phyloP scores from a whole-genome alignment of 2,888 invertebrate genomes.

The Phania funesta region DNA sequence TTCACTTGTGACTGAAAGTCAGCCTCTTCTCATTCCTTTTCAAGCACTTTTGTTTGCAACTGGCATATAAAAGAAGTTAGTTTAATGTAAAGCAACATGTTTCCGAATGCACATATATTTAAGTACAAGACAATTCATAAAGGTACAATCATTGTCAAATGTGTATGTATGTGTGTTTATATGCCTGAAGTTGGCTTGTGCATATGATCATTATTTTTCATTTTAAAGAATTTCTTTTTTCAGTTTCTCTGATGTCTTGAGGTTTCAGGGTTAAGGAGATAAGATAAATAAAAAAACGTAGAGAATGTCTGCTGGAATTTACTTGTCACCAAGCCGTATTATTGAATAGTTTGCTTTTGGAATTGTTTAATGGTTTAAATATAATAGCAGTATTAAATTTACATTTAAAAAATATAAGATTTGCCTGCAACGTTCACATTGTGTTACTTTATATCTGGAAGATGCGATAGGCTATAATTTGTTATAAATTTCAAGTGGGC shows the following conservation, averaged over 20 bases:
- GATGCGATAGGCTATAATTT: too few relatives aligned
- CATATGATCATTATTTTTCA: conserved; percentile 65
- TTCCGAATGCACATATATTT: conserved; percentile 7
- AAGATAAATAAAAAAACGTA: neutral
- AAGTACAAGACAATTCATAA: conserved; percentile 57
- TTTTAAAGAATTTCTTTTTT: conserved; percentile 36
- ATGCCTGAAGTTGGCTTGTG: conserved; percentile 53
- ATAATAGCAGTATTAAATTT: too few relatives aligned
- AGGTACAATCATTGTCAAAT: conserved; percentile 60
- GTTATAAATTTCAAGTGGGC: too few relatives aligned
- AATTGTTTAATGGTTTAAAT: too few relatives aligned
- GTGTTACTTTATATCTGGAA: too few relatives aligned
- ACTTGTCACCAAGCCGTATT: too few relatives aligned
- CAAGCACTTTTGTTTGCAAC: conserved; percentile 58
- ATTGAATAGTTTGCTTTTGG: too few relatives aligned
- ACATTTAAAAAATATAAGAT: too few relatives aligned
- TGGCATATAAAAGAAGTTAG: conserved; percentile 61
- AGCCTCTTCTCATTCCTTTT: too few relatives aligned
- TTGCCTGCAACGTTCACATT: too few relatives aligned
- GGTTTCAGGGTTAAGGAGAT: conserved; percentile 26
- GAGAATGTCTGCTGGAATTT: conserved; percentile 50
- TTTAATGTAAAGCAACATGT: conserved; percentile 45
- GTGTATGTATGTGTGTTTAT: too few relatives aligned
- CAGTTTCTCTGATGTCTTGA: conserved; percentile 24
- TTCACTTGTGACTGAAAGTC: conserved; percentile 27